Evolutionary conservation across 2,888 invertebrate species (phyloP).

Genomic region (Lepidonotus clava): DNA sequence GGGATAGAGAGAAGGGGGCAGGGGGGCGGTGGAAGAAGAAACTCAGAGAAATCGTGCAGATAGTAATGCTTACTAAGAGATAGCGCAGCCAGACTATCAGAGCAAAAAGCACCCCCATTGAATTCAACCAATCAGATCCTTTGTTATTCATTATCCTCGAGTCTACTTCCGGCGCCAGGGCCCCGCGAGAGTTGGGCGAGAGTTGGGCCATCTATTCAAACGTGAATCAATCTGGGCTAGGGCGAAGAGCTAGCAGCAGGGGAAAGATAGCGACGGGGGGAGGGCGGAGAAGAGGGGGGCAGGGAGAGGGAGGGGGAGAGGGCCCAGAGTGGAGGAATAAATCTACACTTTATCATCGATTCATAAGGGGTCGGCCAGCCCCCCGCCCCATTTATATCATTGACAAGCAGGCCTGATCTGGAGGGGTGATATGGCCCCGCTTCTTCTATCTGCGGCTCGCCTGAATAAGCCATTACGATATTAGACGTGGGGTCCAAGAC

Average conservation of each 20-base stretch:
- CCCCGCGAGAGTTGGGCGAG: slow-evolving; percentile 44
- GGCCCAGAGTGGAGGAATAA: background rate
- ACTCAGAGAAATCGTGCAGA: no score
- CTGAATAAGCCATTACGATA: slow-evolving; percentile 38
- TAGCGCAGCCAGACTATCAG: slow-evolving; percentile 17
- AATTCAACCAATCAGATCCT: slow-evolving; percentile 47
- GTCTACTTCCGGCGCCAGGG: slow-evolving; percentile 35
- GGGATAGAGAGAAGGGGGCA: no score
- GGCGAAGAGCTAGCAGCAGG: background rate
- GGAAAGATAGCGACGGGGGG: background rate
- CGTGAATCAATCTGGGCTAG: slow-evolving; percentile 2
- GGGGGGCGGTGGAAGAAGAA: background rate
- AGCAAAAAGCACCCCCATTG: background rate
- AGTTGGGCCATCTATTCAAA: slow-evolving; percentile 46
- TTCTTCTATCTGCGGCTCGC: background rate
- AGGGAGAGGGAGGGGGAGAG: background rate
- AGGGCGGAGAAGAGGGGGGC: background rate
- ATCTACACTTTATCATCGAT: slow-evolving; percentile 46
- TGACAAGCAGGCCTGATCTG: slow-evolving; percentile 35
- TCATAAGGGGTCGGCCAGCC: slow-evolving; percentile 4
- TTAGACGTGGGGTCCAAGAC: slow-evolving; percentile 38
- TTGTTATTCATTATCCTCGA: slow-evolving; percentile 52
- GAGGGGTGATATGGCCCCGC: background rate
- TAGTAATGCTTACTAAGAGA: no score
- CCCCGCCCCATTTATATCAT: slow-evolving; percentile 7